Percentiles rank a stretch among this genome's conserved stretches.
These are phyloP conservation scores for Hypomecis punctinalis DNA, from an alignment of 2,888 invertebrate genomes.

Conservation along the genomic window DNA sequence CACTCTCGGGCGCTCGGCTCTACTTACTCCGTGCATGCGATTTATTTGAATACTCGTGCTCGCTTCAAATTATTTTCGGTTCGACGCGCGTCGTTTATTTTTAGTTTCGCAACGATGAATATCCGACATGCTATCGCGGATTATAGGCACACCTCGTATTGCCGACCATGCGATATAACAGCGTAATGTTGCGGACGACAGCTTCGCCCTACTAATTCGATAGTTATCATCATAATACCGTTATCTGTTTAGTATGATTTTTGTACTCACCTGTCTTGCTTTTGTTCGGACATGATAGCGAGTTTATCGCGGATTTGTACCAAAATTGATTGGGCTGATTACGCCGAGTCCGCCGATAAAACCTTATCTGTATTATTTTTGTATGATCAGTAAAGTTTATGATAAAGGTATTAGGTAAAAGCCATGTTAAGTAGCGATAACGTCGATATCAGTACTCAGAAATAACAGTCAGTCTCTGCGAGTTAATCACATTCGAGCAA, in stretches of 20 bases:
- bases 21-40: slow-evolving; percentile 42
- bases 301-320: slow-evolving; percentile 68
- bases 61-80: slow-evolving; percentile 62
- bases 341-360: slow-evolving; percentile 59
- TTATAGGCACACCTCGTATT: slow-evolving; percentile 57
- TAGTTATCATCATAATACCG: slow-evolving; percentile 54
- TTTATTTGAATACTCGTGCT: slow-evolving; percentile 62
- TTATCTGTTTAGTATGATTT: slow-evolving; percentile 59
- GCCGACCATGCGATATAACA: slow-evolving; percentile 61
- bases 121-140: slow-evolving; percentile 53
- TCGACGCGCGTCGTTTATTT: slow-evolving; percentile 61
- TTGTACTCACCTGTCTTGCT: slow-evolving; percentile 64
- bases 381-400: slow-evolving; percentile 63
- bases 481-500: slow-evolving; percentile 53
- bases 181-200: slow-evolving; percentile 56
- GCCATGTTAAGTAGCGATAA: slow-evolving; percentile 52
- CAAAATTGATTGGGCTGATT: slow-evolving; percentile 76
- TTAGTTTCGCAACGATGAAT: slow-evolving; percentile 62
- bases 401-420: slow-evolving; percentile 63
- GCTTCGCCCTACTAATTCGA: slow-evolving; percentile 55
- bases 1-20: slow-evolving; percentile 31
- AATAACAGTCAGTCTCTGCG: slow-evolving; percentile 53
- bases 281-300: slow-evolving; percentile 58
- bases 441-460: slow-evolving; percentile 41
- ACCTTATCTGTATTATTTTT: slow-evolving; percentile 62